These are phyloP conservation scores for Cyanoliseus patagonus DNA, from an alignment of 2,113 vertebrate species.

Conservation along the genomic window DNA sequence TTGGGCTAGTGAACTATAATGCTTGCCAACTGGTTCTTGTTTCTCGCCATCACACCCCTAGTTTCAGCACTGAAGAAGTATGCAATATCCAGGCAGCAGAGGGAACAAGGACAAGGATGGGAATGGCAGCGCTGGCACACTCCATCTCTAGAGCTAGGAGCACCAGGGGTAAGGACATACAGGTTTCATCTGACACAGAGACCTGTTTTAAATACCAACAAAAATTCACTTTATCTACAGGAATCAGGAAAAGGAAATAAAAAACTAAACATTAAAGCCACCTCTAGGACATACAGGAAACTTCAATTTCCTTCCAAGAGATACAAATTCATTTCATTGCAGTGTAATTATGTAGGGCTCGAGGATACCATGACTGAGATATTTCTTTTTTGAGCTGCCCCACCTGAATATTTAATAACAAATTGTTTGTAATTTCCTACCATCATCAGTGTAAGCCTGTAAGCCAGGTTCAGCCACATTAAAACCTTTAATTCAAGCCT, in stretches of 20 bases:
- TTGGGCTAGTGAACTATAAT: too few species aligned
- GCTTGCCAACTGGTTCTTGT: not conserved
- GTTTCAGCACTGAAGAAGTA: not conserved
- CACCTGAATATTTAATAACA: not conserved
- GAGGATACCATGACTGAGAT: not conserved
- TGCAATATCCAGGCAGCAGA: fast-evolving
- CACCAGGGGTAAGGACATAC: too few species aligned
- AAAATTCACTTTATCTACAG: not conserved
- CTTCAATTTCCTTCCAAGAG: not conserved
- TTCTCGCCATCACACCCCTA: not conserved
- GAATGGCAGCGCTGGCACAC: fast-evolving
- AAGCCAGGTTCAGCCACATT: not conserved
- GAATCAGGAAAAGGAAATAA: not conserved
- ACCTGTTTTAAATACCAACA: not conserved
- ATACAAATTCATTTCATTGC: not conserved
- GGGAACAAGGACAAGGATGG: not conserved
- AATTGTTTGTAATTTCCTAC: not conserved
- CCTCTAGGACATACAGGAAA: not conserved
- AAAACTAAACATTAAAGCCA: not conserved
- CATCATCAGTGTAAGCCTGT: not conserved
- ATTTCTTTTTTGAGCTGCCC: not conserved
- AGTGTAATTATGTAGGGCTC: not conserved
- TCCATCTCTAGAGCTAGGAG: not conserved
- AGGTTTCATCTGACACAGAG: not conserved
- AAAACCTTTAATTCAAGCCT: not conserved